A percentile compares a stretch with the other conserved stretches of the same genome.
phyloP scores from a whole-genome alignment of 2,888 invertebrate species.

The Phragmatobia fuliginosa region DNA sequence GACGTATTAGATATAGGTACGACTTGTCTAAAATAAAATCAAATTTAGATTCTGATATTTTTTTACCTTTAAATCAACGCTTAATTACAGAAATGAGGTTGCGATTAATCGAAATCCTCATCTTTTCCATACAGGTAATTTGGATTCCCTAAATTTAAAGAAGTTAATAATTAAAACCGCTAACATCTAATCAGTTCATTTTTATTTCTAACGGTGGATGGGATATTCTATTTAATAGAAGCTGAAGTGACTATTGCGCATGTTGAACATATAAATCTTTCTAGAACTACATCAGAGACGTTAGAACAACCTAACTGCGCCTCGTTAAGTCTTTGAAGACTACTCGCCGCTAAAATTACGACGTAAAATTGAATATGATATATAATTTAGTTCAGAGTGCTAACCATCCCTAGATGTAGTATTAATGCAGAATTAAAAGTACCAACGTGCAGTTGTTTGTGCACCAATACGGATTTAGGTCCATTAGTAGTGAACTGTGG shows the following conservation, averaged over 20 bases:
- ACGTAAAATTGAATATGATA: not conserved
- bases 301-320: not conserved
- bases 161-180: not conserved
- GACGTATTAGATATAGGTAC: too few species aligned
- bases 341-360: not conserved
- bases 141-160: not conserved
- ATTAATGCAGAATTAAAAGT: slow-evolving; percentile 10
- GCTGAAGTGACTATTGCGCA: not conserved
- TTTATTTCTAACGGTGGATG: not conserved
- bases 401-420: not conserved
- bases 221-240: not conserved
- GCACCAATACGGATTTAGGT: slow-evolving; percentile 41
- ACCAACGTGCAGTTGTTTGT: slow-evolving; percentile 15
- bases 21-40: not conserved
- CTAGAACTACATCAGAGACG: not conserved
- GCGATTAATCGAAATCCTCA: not conserved
- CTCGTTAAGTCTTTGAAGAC: not conserved
- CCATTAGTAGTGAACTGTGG: slow-evolving; percentile 46
- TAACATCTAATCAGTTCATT: not conserved
- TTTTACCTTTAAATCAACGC: not conserved
- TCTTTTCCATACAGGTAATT: not conserved
- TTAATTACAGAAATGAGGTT: not conserved
- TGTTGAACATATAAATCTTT: not conserved
- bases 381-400: not conserved
- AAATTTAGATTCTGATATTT: not conserved